Percentiles rank a stretch among this genome's conserved stretches.
These are phyloP conservation scores for Amphipoea lucens DNA, from an alignment of 2,888 invertebrate genomes.

Conservation along the genomic window DNA sequence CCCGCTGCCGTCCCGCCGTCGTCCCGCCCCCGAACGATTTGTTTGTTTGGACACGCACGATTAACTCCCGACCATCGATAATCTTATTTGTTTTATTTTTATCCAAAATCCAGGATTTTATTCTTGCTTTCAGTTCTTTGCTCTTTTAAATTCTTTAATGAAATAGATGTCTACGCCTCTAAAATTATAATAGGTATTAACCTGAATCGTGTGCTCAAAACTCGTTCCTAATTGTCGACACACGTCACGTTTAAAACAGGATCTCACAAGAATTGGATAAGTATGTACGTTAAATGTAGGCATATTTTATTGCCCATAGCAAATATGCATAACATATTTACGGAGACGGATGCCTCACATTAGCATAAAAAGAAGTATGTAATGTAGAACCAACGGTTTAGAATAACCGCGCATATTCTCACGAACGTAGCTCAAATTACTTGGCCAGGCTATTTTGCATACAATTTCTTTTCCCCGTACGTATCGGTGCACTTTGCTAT, in stretches of 20 bases:
- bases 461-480: conserved; percentile 68
- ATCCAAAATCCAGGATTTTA: conserved; percentile 32
- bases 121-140: conserved; percentile 19
- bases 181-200: not conserved
- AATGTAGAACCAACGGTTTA: conserved; percentile 64
- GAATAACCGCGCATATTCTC: conserved; percentile 76
- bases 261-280: conserved; percentile 25
- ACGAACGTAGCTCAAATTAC: conserved; percentile 75
- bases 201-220: not conserved
- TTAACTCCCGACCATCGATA: conserved; percentile 63
- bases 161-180: not conserved
- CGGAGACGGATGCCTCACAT: conserved; percentile 70
- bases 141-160: not conserved
- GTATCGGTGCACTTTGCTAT: conserved; percentile 68
- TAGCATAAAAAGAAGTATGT: conserved; percentile 75
- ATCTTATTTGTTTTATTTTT: conserved; percentile 60
- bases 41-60: conserved; percentile 68
- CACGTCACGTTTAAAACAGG: conserved; percentile 1
- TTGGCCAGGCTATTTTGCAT: conserved; percentile 71
- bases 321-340: conserved; percentile 72
- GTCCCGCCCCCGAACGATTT: conserved; percentile 52
- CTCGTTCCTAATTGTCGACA: not conserved
- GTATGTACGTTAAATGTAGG: conserved; percentile 24
- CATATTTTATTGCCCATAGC: conserved; percentile 55
- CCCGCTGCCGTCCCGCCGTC: conserved; percentile 26